A percentile compares a stretch with the other conserved stretches of the same genome.
These are phyloP conservation scores for Dorcus hopei DNA, from an alignment of 2,888 invertebrate genomes.

Conservation along the genomic window DNA sequence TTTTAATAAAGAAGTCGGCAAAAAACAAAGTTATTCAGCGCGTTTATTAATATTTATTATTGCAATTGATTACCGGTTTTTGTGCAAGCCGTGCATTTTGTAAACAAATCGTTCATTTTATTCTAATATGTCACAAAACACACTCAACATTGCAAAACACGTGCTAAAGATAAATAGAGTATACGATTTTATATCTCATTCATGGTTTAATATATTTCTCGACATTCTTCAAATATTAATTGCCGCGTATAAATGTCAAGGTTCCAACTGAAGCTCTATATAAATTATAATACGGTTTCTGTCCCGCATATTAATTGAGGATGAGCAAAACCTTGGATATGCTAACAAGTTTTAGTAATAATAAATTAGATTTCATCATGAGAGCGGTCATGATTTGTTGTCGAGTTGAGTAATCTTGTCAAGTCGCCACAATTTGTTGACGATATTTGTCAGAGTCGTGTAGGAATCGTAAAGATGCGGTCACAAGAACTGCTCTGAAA, in stretches of 20 bases:
- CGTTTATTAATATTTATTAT: no score
- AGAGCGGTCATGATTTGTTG: conserved; percentile 5
- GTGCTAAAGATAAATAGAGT: neutral
- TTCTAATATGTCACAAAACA: no score
- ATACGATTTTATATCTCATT: neutral
- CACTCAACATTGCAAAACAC: neutral
- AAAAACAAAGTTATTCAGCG: no score
- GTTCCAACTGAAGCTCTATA: conserved; percentile 36
- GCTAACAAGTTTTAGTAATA: conserved; percentile 13
- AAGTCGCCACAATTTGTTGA: conserved; percentile 6
- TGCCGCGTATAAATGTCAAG: conserved; percentile 41
- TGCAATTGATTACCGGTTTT: no score
- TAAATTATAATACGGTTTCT: conserved; percentile 40
- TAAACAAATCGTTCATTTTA: no score
- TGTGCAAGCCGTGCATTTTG: no score
- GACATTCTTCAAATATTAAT: conserved; percentile 38
- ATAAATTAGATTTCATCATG: conserved; percentile 13
- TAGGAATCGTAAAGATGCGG: conserved; percentile 4
- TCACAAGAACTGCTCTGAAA: conserved; percentile 7
- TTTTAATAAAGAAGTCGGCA: no score
- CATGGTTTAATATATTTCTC: conserved; percentile 16
- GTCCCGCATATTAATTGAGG: conserved; percentile 37
- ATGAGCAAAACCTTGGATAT: conserved; percentile 30
- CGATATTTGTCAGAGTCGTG: conserved; percentile 11
- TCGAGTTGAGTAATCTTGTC: conserved; percentile 4